phyloP scores from a whole-genome alignment of 2,113 vertebrate genomes.

The Alces alces region DNA sequence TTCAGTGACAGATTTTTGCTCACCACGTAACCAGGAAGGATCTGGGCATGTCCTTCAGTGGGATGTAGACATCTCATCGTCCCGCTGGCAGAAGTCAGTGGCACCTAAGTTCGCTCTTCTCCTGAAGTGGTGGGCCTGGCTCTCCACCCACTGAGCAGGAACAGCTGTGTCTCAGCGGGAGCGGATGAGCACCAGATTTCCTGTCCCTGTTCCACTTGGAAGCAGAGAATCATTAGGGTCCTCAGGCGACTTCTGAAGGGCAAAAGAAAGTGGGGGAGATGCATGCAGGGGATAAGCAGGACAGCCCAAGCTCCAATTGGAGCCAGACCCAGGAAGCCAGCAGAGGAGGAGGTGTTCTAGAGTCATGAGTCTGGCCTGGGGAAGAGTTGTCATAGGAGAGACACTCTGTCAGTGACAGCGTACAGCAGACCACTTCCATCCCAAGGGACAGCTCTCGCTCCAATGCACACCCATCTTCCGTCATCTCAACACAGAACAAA shows the following conservation, averaged over 20 bases:
- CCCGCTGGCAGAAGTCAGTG: conserved; percentile 52
- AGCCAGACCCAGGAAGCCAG: background rate
- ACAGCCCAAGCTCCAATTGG: background rate
- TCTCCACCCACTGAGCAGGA: conserved; percentile 29
- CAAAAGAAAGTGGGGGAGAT: background rate
- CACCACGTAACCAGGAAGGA: conserved; percentile 68
- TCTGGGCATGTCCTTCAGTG: conserved; percentile 73
- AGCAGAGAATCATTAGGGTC: background rate
- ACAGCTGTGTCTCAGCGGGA: conserved; percentile 62
- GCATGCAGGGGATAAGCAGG: background rate
- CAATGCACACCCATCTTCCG: background rate
- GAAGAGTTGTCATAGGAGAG: background rate
- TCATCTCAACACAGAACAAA: conserved; percentile 12
- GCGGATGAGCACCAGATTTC: conserved; percentile 39
- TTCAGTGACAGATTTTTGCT: conserved; percentile 72
- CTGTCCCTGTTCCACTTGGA: conserved; percentile 49
- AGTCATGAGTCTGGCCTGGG: background rate
- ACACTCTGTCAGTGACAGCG: background rate
- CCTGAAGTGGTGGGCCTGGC: conserved; percentile 35
- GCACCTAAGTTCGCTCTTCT: conserved; percentile 56
- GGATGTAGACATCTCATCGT: conserved; percentile 50
- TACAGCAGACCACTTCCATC: background rate
- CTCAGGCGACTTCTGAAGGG: conserved; percentile 54
- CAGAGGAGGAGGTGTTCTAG: background rate
- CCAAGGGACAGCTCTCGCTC: background rate